phyloP scores from a whole-genome alignment of 2,113 vertebrate species.

The Apeltes quadracus region DNA sequence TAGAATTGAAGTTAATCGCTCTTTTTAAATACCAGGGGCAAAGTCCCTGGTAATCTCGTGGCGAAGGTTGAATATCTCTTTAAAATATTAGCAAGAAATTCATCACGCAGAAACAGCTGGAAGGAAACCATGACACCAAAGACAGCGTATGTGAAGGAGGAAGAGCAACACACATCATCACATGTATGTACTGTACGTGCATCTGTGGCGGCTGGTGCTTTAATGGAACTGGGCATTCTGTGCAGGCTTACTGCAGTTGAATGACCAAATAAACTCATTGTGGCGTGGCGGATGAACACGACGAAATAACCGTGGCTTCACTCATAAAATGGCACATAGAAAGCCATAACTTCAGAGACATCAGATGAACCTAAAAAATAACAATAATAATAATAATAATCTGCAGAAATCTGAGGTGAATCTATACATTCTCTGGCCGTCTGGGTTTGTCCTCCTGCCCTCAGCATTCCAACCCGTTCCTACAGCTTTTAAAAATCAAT shows the following conservation, averaged over 20 bases:
- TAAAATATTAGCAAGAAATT: slow-evolving; percentile 1
- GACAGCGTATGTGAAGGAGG: not conserved
- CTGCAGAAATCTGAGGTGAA: slow-evolving; percentile 55
- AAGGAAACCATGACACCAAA: slow-evolving; percentile 3
- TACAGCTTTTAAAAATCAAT: slow-evolving; percentile 53
- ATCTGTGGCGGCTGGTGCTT: not conserved
- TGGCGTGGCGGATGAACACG: too few species aligned
- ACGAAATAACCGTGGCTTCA: not conserved
- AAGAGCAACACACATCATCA: not conserved
- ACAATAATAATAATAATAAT: too few species aligned
- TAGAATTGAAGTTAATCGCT: not conserved
- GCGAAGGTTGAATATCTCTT: not conserved
- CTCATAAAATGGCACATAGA: not conserved
- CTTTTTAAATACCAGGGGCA: not conserved
- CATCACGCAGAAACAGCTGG: slow-evolving; percentile 2
- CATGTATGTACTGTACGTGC: not conserved
- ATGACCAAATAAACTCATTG: too few species aligned
- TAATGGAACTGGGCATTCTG: too few species aligned
- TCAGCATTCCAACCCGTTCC: slow-evolving; percentile 34
- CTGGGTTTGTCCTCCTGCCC: slow-evolving; percentile 33
- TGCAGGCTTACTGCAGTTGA: too few species aligned
- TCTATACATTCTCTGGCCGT: slow-evolving; percentile 31
- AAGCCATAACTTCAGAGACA: not conserved
- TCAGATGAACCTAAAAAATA: not conserved
- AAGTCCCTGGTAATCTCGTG: not conserved